Base-by-base conservation (phyloP, 37 sponge, comb jelly and placozoan species). In the Cliona cf. orientalis region DNA sequence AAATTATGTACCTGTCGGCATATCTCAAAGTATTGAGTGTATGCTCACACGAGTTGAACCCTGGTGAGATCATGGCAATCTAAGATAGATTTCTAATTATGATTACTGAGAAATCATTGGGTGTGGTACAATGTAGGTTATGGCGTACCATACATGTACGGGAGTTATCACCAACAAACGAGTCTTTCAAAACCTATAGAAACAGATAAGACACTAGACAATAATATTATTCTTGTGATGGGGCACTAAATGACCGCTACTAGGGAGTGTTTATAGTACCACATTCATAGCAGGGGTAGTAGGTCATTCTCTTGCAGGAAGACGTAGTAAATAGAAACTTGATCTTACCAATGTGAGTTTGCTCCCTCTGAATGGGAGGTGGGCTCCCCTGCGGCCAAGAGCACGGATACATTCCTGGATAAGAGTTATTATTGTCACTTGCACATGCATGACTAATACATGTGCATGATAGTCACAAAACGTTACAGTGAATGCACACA, bases 61-160 rank as follows among this genome's bases (percentile, higher is more conserved):
- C 99, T 34, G 99, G 99, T 3, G 97, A 94, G 25, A 96, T 77
- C 85, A 93, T 98, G 35, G 99, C 96, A 74, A 98, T 98, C 95
- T 95, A 69, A 66, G 37, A 25, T 33, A 57, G 22, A 5, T 59
- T 67, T 7, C 41, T 12, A 38, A 32, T 37, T 3, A 31, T 21
- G 25, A 61, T 6, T n/a, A 61, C 25, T 61, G 63, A 21, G 23
- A n/a, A 22, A n/a, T 28, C 23, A 61, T n/a, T n/a, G n/a, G 14
- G 14, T 49, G 55, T 49, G 11, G 21, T 25, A 62, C 28, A n/a
- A 25, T 31, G 46, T 7, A 23, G n/a, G n/a, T n/a, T n/a, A n/a
- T n/a, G n/a, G n/a, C 89, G 69, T 46, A 95, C 93, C 99, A 98
- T 98, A 60, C 99, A 98, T n/a, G 99, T 98, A 11, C 93, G 41